Evolutionary conservation across 2,888 invertebrate genomes (phyloP).

Genomic region (Pandemis corylana): DNA sequence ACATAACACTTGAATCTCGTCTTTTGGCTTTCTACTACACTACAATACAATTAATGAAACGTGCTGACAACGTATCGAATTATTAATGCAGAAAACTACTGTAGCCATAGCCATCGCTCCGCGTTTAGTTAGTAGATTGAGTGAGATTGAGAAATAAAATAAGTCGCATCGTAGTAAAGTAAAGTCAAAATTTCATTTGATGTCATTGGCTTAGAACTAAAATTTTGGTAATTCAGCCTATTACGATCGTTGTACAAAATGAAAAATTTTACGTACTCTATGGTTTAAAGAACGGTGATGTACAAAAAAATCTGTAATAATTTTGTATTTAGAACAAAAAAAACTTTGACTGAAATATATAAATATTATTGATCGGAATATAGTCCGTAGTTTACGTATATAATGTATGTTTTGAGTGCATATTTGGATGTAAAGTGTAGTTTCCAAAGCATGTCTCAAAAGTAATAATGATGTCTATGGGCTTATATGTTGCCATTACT

Average conservation of each 20-base stretch:
- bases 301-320: too few species aligned
- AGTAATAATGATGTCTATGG: background rate
- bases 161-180: constrained; percentile 9
- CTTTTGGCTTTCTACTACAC: constrained; percentile 23
- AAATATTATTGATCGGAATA: too few species aligned
- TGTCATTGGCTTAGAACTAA: constrained; percentile 28
- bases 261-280: background rate
- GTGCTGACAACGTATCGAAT: constrained; percentile 28
- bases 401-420: background rate
- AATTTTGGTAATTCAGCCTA: constrained; percentile 12
- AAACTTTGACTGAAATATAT: background rate
- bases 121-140: background rate
- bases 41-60: constrained; percentile 32
- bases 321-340: background rate
- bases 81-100: constrained; percentile 21
- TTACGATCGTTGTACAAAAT: background rate
- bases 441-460: background rate
- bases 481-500: background rate
- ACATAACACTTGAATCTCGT: constrained; percentile 35
- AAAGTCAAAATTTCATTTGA: constrained; percentile 19
- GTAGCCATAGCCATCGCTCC: constrained; percentile 25
- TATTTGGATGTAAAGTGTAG: background rate
- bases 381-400: too few species aligned
- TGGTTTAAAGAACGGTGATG: background rate
- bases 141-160: constrained; percentile 10